phyloP scores from a whole-genome alignment of 2,888 invertebrate genomes.

The Galeruca laticollis region DNA sequence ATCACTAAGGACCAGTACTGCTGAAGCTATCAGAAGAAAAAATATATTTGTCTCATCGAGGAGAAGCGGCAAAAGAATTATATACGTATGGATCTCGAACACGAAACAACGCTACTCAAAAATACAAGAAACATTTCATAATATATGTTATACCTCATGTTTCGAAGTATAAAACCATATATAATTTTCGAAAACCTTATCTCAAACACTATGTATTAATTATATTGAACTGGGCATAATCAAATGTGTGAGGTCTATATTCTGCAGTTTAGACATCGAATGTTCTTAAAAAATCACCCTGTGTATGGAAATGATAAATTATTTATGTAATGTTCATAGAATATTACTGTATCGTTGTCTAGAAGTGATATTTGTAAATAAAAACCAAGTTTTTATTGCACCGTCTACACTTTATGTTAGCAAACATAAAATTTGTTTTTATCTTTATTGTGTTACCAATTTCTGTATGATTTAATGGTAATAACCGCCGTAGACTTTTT shows the following conservation, averaged over 20 bases:
- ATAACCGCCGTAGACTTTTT: not conserved
- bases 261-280: no score
- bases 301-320: no score
- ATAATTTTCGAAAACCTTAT: no score
- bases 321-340: not conserved
- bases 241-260: no score
- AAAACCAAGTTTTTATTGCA: not conserved
- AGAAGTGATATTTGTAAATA: conserved; percentile 3
- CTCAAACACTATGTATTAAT: no score
- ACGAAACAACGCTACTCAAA: conserved; percentile 95
- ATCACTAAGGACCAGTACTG: conserved; percentile 99
- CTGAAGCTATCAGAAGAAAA: conserved; percentile 95
- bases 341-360: not conserved
- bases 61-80: conserved; percentile 92
- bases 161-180: no score
- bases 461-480: conserved; percentile 1
- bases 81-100: conserved; percentile 98
- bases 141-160: no score
- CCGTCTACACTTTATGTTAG: conserved; percentile 7
- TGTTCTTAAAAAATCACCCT: no score
- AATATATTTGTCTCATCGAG: conserved; percentile 81
- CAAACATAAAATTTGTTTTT: conserved; percentile 1
- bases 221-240: no score
- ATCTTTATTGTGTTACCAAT: conserved; percentile 11
- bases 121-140: conserved; percentile 84